These are phyloP conservation scores for Flexamia atlantica DNA, from an alignment of 2,888 invertebrate species.

Conservation along the genomic window DNA sequence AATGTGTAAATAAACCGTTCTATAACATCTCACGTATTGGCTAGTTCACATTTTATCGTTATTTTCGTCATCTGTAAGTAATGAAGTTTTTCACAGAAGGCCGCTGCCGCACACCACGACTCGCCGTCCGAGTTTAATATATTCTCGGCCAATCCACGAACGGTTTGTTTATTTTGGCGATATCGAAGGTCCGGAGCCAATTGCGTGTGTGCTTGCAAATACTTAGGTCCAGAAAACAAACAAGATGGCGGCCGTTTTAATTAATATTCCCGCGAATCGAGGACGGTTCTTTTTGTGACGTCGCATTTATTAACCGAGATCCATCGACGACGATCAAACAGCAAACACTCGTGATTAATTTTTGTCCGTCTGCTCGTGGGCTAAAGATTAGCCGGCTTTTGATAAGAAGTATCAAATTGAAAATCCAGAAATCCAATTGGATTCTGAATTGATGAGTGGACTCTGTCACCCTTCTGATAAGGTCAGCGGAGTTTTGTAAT, in stretches of 20 bases:
- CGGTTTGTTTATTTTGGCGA: neutral
- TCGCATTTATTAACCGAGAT: slow-evolving; percentile 52
- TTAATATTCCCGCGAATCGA: slow-evolving; percentile 35
- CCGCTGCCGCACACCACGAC: no score
- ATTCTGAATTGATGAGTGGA: slow-evolving; percentile 54
- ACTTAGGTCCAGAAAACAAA: slow-evolving; percentile 51
- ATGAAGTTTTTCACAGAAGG: no score
- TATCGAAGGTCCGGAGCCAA: neutral
- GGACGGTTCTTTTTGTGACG: slow-evolving; percentile 44
- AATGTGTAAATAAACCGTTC: no score
- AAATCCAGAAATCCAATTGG: slow-evolving; percentile 41
- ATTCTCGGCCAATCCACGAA: neutral
- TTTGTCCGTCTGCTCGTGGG: slow-evolving; percentile 37
- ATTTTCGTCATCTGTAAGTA: no score
- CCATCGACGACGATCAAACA: slow-evolving; percentile 32
- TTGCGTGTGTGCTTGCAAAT: slow-evolving; percentile 15
- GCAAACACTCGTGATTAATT: slow-evolving; percentile 47
- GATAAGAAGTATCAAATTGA: slow-evolving; percentile 56
- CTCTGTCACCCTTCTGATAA: slow-evolving; percentile 39
- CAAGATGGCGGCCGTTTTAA: slow-evolving; percentile 56
- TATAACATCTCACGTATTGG: no score
- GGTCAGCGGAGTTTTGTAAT: slow-evolving; percentile 79
- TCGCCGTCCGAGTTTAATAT: no score
- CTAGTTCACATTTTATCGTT: no score
- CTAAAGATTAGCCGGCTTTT: slow-evolving; percentile 33